Percentiles rank a stretch among this genome's conserved stretches.
Evolutionary conservation across 2,797 vertebrate species (phyloP).

Genomic region (Neostethus bicornis): DNA sequence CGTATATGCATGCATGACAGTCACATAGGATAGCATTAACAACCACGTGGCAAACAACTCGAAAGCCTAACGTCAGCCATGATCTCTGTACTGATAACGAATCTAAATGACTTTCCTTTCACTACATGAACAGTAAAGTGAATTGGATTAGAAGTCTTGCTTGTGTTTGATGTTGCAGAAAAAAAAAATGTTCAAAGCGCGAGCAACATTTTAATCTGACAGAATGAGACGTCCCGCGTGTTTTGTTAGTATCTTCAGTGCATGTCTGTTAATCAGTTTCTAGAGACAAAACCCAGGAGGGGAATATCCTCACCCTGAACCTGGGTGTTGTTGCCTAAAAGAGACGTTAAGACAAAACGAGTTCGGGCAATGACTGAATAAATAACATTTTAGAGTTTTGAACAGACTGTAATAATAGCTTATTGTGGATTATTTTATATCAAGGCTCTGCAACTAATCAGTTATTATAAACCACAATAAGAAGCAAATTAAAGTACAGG

Average conservation of each 20-base stretch:
- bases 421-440: slow-evolving; percentile 33
- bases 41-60: slow-evolving; percentile 8
- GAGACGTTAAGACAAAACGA: slow-evolving; percentile 11
- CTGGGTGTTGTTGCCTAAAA: slow-evolving; percentile 9
- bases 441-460: slow-evolving; percentile 37
- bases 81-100: slow-evolving; percentile 31
- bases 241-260: slow-evolving; percentile 16
- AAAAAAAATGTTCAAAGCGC: slow-evolving; percentile 22
- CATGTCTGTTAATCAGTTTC: slow-evolving; percentile 25
- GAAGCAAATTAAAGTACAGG: slow-evolving; percentile 50
- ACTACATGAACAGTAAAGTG: slow-evolving; percentile 16
- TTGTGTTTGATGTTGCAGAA: slow-evolving; percentile 4
- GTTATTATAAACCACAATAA: slow-evolving; percentile 30
- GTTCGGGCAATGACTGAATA: slow-evolving; percentile 12
- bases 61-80: slow-evolving; percentile 35
- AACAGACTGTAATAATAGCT: slow-evolving; percentile 19
- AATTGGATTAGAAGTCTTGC: neutral
- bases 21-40: no score
- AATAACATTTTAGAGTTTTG: slow-evolving; percentile 3
- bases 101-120: slow-evolving; percentile 19
- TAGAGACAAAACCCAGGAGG: slow-evolving; percentile 17
- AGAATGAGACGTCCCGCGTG: neutral
- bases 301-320: neutral
- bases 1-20: no score
- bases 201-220: slow-evolving; percentile 22